phyloP scores from a whole-genome alignment of 92 coral and sea anemone genomes.

The Chrysogorgia sp. region DNA sequence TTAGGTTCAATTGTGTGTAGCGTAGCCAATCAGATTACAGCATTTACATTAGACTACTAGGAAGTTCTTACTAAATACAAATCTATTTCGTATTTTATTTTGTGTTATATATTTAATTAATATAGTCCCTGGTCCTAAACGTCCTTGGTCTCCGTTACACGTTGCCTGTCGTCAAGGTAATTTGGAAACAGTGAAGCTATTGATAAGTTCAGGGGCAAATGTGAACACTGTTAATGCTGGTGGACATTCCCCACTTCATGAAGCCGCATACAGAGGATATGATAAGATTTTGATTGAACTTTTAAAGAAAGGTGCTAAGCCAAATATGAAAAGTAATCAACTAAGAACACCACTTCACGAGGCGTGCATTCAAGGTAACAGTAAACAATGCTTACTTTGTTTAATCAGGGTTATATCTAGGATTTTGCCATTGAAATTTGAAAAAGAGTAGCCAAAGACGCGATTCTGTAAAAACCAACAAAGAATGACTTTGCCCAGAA shows the following conservation, averaged over 20 bases:
- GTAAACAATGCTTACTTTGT: too few relatives aligned
- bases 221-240: conserved; percentile 93
- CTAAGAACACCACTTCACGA: conserved; percentile 94
- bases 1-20: too few relatives aligned
- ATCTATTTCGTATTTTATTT: not conserved
- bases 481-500: too few relatives aligned
- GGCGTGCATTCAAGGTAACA: conserved; percentile 94
- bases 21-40: too few relatives aligned
- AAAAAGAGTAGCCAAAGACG: too few relatives aligned
- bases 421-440: too few relatives aligned
- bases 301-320: conserved; percentile 76
- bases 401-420: too few relatives aligned
- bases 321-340: conserved; percentile 83
- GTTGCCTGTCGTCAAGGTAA: conserved; percentile 93
- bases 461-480: too few relatives aligned
- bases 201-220: conserved; percentile 80
- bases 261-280: conserved; percentile 93
- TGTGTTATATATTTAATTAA: not conserved
- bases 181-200: conserved; percentile 77
- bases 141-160: conserved; percentile 96
- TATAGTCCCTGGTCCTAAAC: conserved; percentile 42
- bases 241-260: conserved; percentile 89
- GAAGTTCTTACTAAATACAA: too few relatives aligned
- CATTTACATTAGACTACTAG: too few relatives aligned
- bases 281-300: conserved; percentile 63